Conservation (phyloP, 2,888 invertebrate species). For the Abrostola triplasia region DNA sequence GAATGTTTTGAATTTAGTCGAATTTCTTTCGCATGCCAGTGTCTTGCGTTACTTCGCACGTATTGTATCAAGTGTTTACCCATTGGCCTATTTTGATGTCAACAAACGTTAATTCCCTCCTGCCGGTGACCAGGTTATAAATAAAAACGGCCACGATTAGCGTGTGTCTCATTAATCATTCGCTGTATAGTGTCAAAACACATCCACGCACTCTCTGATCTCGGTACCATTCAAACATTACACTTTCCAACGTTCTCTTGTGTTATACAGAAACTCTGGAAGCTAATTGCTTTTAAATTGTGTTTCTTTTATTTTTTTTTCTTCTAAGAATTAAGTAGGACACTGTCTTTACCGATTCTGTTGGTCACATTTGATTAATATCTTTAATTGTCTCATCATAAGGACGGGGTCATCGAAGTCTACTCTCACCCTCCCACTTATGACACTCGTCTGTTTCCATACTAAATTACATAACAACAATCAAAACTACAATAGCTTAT, state of each 20-base stretch:
- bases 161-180: conserved; percentile 80
- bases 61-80: conserved; percentile 56
- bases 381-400: conserved; percentile 40
- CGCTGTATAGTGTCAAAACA: conserved; percentile 80
- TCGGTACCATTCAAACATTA: conserved; percentile 71
- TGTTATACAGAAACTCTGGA: conserved; percentile 57
- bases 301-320: conserved; percentile 58
- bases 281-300: conserved; percentile 73
- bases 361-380: conserved; percentile 54
- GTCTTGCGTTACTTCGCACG: conserved; percentile 23
- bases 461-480: conserved; percentile 29
- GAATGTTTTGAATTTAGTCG: conserved; percentile 12
- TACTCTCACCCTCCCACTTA: conserved; percentile 13
- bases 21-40: conserved; percentile 28
- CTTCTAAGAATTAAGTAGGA: conserved; percentile 51
- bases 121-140: conserved; percentile 72
- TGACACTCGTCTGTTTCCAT: conserved; percentile 27
- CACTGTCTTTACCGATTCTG: conserved; percentile 53
- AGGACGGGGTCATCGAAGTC: conserved; percentile 21
- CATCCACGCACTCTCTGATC: conserved; percentile 80
- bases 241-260: conserved; percentile 64
- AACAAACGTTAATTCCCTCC: conserved; percentile 73
- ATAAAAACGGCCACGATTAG: conserved; percentile 79
- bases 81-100: conserved; percentile 78
- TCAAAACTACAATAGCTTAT: conserved; percentile 61